Conservation (phyloP, 2,113 vertebrate genomes). For the Myxocyprinus asiaticus region DNA sequence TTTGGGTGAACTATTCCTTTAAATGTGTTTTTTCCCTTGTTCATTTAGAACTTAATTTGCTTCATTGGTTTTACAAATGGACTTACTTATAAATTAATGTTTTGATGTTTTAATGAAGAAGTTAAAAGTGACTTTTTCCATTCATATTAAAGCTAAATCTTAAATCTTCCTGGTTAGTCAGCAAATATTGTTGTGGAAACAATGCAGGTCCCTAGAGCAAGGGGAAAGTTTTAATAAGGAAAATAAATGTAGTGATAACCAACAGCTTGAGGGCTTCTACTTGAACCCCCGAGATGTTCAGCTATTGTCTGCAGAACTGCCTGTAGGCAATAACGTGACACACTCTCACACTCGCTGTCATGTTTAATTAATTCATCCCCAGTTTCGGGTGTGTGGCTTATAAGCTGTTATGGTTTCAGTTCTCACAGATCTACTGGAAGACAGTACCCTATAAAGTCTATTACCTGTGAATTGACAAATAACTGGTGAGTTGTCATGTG, state of each 20-base stretch:
- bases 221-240: background rate
- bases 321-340: constrained; percentile 65
- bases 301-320: constrained; percentile 51
- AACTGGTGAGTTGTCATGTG: constrained; percentile 15
- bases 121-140: background rate
- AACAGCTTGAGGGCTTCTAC: constrained; percentile 7
- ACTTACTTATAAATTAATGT: no score
- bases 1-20: no score
- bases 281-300: constrained; percentile 19
- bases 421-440: constrained; percentile 22
- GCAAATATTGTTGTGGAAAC: background rate
- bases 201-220: background rate
- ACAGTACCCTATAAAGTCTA: constrained; percentile 1
- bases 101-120: no score
- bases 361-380: constrained; percentile 29
- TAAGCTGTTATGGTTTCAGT: constrained; percentile 46
- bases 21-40: no score
- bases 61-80: no score
- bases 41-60: no score
- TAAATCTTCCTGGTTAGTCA: background rate
- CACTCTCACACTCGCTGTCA: constrained; percentile 29
- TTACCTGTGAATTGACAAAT: background rate
- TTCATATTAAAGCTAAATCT: background rate
- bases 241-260: constrained; percentile 8
- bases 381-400: constrained; percentile 49